These are phyloP conservation scores for Papilio polyxenes DNA, from an alignment of 1,140 invertebrate species.

Conservation along the genomic window DNA sequence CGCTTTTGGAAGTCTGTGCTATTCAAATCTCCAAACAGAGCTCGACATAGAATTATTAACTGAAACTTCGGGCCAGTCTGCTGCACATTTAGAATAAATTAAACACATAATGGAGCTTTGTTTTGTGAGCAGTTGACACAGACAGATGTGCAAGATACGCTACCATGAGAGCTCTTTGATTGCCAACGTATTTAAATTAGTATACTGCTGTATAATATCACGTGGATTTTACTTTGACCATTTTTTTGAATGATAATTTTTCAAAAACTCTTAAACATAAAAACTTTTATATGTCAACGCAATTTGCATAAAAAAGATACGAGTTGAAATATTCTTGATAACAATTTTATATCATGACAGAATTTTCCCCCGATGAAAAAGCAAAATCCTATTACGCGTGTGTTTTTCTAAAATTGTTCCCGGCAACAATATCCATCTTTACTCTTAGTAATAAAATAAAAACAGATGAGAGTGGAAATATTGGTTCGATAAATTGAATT, in stretches of 20 bases:
- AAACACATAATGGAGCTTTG: conserved; percentile 9
- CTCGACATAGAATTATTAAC: conserved; percentile 19
- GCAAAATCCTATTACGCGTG: conserved; percentile 23
- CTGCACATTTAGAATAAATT: conserved; percentile 22
- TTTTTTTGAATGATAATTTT: background rate
- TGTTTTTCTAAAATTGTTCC: conserved; percentile 22
- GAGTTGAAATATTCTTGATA: background rate
- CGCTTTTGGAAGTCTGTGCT: background rate
- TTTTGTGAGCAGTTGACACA: conserved; percentile 6
- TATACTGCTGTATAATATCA: background rate
- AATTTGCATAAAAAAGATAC: background rate
- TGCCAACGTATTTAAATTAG: background rate
- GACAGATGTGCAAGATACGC: background rate
- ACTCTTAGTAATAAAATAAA: conserved; percentile 23
- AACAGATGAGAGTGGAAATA: conserved; percentile 28
- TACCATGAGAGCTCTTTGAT: background rate
- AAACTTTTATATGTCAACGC: background rate
- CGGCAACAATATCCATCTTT: conserved; percentile 22
- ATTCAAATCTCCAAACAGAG: background rate
- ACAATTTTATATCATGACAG: background rate
- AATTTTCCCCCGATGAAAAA: conserved; percentile 7
- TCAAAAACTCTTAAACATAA: background rate
- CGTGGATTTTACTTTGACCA: background rate
- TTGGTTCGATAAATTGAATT: conserved; percentile 34
- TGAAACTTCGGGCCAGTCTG: background rate